Conservation (phyloP, 2,113 vertebrate species). For the Hippocampus comes region DNA sequence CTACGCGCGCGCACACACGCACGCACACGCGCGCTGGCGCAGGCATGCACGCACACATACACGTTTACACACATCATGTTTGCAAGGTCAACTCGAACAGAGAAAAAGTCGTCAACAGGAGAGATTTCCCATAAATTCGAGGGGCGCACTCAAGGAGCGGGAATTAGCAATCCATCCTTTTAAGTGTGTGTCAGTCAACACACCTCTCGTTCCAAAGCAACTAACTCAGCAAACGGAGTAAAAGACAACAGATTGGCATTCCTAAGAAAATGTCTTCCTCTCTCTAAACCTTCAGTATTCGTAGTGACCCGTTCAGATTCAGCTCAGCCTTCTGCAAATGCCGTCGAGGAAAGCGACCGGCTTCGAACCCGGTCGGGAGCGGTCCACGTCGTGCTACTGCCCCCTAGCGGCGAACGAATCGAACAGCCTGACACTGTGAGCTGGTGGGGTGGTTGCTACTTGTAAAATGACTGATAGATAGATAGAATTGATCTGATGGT, state of each 20-base stretch:
- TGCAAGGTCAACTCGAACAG: conserved; percentile 53
- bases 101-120: conserved; percentile 29
- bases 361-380: conserved; percentile 8
- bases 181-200: conserved; percentile 56
- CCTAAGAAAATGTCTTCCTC: conserved; percentile 51
- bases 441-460: not conserved
- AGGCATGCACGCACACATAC: not conserved
- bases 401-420: conserved; percentile 50
- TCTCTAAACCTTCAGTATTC: conserved; percentile 58
- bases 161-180: conserved; percentile 34
- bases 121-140: conserved; percentile 54
- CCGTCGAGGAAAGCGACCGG: conserved; percentile 25
- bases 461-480: too few relatives aligned
- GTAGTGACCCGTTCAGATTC: conserved; percentile 55
- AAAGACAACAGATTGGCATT: conserved; percentile 65
- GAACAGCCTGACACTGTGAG: not conserved
- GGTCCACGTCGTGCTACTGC: conserved; percentile 52
- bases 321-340: conserved; percentile 29
- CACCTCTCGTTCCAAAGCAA: conserved; percentile 51
- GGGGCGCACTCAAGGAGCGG: conserved; percentile 38
- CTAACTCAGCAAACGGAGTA: conserved; percentile 48
- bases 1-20: not conserved
- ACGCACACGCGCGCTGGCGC: too few relatives aligned
- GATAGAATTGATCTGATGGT: too few relatives aligned
- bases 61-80: conserved; percentile 23